These are phyloP conservation scores for Drosophila cyrtoloma DNA, from an alignment of 2,888 invertebrate species.

Conservation along the genomic window DNA sequence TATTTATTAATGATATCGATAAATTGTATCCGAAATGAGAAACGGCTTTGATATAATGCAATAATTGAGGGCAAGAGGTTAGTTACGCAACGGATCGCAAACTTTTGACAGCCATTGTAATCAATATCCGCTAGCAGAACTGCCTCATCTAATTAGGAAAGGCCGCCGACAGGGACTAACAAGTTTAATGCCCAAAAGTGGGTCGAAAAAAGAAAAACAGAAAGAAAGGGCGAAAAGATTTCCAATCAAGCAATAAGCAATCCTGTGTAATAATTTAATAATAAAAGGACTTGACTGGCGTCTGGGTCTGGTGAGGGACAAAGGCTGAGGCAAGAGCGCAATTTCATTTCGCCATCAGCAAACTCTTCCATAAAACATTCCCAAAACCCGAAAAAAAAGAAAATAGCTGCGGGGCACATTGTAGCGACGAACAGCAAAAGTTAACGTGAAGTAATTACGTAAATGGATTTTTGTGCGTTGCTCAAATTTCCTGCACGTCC, in stretches of 20 bases:
- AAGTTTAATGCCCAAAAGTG: conserved; percentile 36
- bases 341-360: conserved; percentile 44
- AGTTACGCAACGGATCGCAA: conserved; percentile 18
- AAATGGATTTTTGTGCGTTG: conserved; percentile 77
- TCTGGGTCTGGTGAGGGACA: neutral
- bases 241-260: conserved; percentile 73
- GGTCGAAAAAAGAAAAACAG: conserved; percentile 1
- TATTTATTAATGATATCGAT: neutral
- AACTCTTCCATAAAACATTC: conserved; percentile 33
- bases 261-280: conserved; percentile 70
- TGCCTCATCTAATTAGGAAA: conserved; percentile 56
- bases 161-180: conserved; percentile 36
- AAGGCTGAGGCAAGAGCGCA: conserved; percentile 9
- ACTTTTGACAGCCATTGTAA: conserved; percentile 34
- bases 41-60: conserved; percentile 21
- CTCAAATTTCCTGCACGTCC: conserved; percentile 80
- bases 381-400: conserved; percentile 15
- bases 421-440: conserved; percentile 58
- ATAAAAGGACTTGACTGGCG: conserved; percentile 45
- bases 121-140: conserved; percentile 47
- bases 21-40: conserved; percentile 1
- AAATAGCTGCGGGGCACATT: conserved; percentile 18
- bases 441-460: conserved; percentile 80
- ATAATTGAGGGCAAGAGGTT: conserved; percentile 27
- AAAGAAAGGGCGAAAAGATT: conserved; percentile 56